phyloP scores from a whole-genome alignment of 2,113 vertebrate genomes.

The Eptesicus fuscus region DNA sequence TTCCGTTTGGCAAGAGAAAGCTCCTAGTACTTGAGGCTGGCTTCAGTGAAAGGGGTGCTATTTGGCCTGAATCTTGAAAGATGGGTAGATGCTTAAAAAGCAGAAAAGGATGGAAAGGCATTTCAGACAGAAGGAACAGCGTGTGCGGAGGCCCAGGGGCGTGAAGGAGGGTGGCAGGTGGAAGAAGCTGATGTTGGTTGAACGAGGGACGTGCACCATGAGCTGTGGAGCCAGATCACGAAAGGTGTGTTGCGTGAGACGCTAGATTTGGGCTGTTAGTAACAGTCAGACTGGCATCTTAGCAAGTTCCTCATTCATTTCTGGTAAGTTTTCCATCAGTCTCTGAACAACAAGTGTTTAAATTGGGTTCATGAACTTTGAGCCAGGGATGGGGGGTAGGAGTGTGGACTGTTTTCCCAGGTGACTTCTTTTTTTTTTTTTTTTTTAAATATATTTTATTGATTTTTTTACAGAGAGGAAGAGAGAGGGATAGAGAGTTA shows the following conservation, averaged over 20 bases:
- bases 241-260: not conserved
- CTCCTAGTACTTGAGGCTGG: not conserved
- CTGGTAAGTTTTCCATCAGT: not conserved
- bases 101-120: not conserved
- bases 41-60: not conserved
- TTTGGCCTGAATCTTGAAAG: not conserved
- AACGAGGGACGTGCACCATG: rapidly evolving
- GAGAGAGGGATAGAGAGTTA: too few species aligned
- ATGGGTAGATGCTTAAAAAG: not conserved
- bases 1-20: not conserved
- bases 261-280: not conserved
- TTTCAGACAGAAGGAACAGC: not conserved
- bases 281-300: not conserved
- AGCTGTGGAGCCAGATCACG: not conserved
- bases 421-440: too few species aligned
- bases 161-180: rapidly evolving
- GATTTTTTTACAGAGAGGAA: too few species aligned
- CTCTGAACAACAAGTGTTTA: not conserved
- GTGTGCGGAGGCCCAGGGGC: not conserved
- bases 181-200: not conserved
- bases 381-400: not conserved
- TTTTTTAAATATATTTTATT: too few species aligned
- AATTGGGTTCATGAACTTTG: not conserved
- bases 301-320: not conserved
- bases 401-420: not conserved